Conservation (phyloP, 1,140 invertebrate species). For the Drosophila ambigua region DNA sequence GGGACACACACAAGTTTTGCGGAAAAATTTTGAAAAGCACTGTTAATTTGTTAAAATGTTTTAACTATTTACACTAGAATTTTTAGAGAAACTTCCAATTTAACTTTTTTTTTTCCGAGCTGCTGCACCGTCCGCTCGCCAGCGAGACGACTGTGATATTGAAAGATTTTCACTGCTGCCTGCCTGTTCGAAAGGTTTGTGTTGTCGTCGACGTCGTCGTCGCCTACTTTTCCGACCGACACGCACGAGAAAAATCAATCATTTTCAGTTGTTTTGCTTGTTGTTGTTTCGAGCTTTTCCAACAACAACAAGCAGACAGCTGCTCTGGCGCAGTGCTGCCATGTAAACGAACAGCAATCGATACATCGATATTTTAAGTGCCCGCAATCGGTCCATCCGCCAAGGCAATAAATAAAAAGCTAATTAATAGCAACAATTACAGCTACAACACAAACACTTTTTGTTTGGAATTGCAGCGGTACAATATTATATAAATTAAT, state of each 20-base stretch:
- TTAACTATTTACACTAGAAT: constrained; percentile 67
- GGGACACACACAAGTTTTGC: constrained; percentile 20
- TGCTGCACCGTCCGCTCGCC: constrained; percentile 63
- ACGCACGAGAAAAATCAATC: constrained; percentile 74
- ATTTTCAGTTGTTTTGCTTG: constrained; percentile 73
- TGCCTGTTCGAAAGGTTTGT: constrained; percentile 3
- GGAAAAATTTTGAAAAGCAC: constrained; percentile 44
- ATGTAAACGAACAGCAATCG: constrained; percentile 24
- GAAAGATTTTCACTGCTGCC: constrained; percentile 55
- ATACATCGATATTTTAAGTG: constrained; percentile 61
- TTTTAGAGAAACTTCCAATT: constrained; percentile 44
- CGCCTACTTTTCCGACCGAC: constrained; percentile 64
- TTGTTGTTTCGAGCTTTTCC: constrained; percentile 66
- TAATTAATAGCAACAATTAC: constrained; percentile 11
- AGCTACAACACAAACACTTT: constrained; percentile 5
- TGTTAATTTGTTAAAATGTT: constrained; percentile 49
- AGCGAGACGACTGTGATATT: constrained; percentile 69
- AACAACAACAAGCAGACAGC: constrained; percentile 51
- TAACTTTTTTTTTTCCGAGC: constrained; percentile 20
- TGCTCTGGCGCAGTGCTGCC: constrained; percentile 56
- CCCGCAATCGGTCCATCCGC: constrained; percentile 7
- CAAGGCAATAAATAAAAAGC: constrained; percentile 36
- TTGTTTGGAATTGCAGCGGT: constrained; percentile 3
- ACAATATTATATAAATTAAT: constrained; percentile 25
- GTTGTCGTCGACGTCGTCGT: constrained; percentile 41